Evolutionary conservation across 2,797 vertebrate genomes (phyloP), one percentile per base, ranked within the genome.

Genomic region (Delichon dasypus): DNA sequence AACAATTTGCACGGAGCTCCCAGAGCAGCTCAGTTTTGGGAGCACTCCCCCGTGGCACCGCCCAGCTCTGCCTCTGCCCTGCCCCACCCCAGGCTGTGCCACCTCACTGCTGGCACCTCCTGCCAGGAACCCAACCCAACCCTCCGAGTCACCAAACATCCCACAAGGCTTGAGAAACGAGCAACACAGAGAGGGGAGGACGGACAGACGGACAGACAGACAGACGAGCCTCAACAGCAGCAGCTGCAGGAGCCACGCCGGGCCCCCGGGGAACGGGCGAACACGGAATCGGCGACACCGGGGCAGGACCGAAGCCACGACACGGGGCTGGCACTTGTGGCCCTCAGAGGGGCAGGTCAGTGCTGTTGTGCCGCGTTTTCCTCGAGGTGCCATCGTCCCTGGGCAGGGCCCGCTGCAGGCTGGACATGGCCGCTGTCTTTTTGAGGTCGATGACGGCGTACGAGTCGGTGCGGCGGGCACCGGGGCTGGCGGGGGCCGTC

Each of bases 291-390:
- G n/a, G 55, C n/a, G 32, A n/a, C 93, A 79, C 29, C 34, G 40
- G 40, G 40, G 60, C 84, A 34, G 68, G 68, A 34, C 26, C 10
- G 1, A 62, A 86, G 93, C 94, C 93, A 81, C 32, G 40, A 48
- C 55, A 29, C 48, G 9, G 90, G 15, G 85, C 72, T 70, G 26
- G 83, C 93, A 3, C 87, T 62, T 4, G 57, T 38, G 27, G 3
- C 62, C 86, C 95, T 98, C 96, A 99, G 97, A 99, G 98, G 97
- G 99, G 99, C 98, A 99, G 98, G 98, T 99, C 99, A 68, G 99
- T 99, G 98, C 99, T 99, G 98, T 99, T 99, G 98, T 99, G 99
- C 90, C 99, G 98, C 70, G 99, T 99, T 98, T 99, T 99, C 97
- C 99, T 98, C 32, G 99, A 98, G 34, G 99, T 99, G 89, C 99